Evolutionary conservation across 2,113 vertebrate genomes (phyloP).

Genomic region (Neopipo cinnamomea): DNA sequence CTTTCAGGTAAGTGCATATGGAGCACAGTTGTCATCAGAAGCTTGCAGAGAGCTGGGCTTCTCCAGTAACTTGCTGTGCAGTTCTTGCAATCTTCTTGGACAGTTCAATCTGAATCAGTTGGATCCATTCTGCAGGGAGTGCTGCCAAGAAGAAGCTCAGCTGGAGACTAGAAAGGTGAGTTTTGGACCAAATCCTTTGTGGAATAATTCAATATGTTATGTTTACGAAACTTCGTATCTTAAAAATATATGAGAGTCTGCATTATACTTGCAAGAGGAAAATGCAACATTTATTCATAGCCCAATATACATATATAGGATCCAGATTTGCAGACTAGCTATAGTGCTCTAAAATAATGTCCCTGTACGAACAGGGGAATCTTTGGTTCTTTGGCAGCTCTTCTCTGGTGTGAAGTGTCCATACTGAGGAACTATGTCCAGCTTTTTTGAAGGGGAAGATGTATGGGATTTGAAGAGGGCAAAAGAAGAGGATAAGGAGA

Average conservation of each 20-base stretch:
- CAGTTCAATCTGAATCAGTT: constrained; percentile 88
- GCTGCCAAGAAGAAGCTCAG: constrained; percentile 96
- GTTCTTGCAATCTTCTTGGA: constrained; percentile 92
- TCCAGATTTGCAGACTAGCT: background rate
- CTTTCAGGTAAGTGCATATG: constrained; percentile 80
- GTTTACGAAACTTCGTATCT: background rate
- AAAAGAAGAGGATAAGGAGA: background rate
- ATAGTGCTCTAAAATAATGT: background rate
- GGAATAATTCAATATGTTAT: background rate
- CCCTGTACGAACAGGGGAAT: background rate
- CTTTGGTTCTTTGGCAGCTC: background rate
- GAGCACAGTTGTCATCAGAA: constrained; percentile 89
- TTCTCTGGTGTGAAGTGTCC: background rate
- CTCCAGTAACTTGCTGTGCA: constrained; percentile 97
- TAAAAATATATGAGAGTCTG: background rate
- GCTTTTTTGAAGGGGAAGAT: background rate
- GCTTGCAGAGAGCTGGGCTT: constrained; percentile 93
- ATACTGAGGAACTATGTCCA: background rate
- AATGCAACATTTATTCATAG: background rate
- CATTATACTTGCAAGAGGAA: background rate
- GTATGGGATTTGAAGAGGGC: background rate
- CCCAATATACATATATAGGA: fast-evolving
- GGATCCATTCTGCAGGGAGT: constrained; percentile 86
- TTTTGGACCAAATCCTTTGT: background rate
- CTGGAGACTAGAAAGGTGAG: constrained; percentile 90